These are phyloP conservation scores for Globodera rostochiensis DNA, from an alignment of 1,140 invertebrate genomes.

Conservation along the genomic window DNA sequence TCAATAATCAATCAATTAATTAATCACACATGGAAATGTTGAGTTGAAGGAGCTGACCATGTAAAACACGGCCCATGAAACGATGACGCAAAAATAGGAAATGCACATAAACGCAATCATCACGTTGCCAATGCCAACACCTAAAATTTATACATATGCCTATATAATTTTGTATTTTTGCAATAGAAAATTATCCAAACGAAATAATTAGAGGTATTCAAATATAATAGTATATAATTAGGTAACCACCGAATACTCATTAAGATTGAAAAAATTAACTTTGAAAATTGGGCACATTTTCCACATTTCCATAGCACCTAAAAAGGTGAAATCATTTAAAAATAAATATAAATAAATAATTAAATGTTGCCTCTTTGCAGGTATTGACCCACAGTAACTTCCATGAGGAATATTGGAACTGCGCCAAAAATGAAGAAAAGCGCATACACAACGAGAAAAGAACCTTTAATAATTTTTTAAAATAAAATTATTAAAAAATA, in stretches of 20 bases:
- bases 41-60: constrained; percentile 85
- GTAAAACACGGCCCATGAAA: constrained; percentile 89
- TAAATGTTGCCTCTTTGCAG: constrained; percentile 72
- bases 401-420: constrained; percentile 77
- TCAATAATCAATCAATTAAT: neutral
- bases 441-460: constrained; percentile 61
- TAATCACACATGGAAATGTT: constrained; percentile 76
- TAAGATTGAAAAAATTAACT: constrained; percentile 69
- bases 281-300: constrained; percentile 78
- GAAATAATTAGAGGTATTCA: too few relatives aligned
- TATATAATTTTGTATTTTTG: neutral
- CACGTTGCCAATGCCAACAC: constrained; percentile 65
- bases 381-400: constrained; percentile 78
- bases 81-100: constrained; percentile 92
- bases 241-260: neutral
- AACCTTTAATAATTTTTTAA: constrained; percentile 45
- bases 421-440: constrained; percentile 69
- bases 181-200: too few relatives aligned
- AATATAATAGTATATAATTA: neutral
- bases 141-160: constrained; percentile 19
- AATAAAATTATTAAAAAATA: neutral
- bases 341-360: constrained; percentile 63
- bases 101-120: constrained; percentile 66
- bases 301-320: constrained; percentile 75
- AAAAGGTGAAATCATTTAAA: neutral